These are phyloP conservation scores for Erpobdella octoculata DNA, from an alignment of 2,888 invertebrate genomes.

Conservation along the genomic window DNA sequence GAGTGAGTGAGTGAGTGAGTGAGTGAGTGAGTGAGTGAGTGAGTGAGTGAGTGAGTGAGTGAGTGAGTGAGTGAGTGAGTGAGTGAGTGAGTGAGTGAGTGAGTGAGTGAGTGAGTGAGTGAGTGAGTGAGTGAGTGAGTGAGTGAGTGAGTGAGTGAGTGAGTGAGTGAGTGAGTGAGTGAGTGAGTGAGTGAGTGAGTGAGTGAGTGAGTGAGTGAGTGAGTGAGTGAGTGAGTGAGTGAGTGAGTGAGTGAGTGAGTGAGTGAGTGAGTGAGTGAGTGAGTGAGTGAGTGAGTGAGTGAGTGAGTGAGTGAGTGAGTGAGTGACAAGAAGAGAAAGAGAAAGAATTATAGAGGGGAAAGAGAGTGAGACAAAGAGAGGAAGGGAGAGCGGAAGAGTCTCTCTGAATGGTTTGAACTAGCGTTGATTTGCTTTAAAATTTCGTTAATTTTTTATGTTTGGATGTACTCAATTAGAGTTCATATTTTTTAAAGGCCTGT, in stretches of 20 bases:
- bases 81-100: slow-evolving; percentile 10
- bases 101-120: slow-evolving; percentile 10
- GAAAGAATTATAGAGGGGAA: too few species aligned
- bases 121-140: slow-evolving; percentile 12
- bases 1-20: slow-evolving; percentile 27
- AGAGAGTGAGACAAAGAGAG: too few species aligned
- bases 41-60: slow-evolving; percentile 10
- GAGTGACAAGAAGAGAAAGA: too few species aligned
- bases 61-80: slow-evolving; percentile 10
- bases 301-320: too few species aligned
- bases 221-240: slow-evolving; percentile 27
- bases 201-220: slow-evolving; percentile 27
- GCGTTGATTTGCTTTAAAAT: too few species aligned
- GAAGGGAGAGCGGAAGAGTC: too few species aligned
- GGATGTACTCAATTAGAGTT: too few species aligned
- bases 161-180: slow-evolving; percentile 7
- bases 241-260: slow-evolving; percentile 25
- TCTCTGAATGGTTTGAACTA: too few species aligned
- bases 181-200: slow-evolving; percentile 23
- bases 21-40: slow-evolving; percentile 17
- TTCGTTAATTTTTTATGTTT: too few species aligned
- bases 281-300: too few species aligned
- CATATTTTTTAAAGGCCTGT: too few species aligned
- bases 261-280: too few species aligned
- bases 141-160: slow-evolving; percentile 5